Evolutionary conservation across 2,113 vertebrate species (phyloP), one percentile per base, ranked within the genome.

Genomic region (Psilopogon haemacephalus): DNA sequence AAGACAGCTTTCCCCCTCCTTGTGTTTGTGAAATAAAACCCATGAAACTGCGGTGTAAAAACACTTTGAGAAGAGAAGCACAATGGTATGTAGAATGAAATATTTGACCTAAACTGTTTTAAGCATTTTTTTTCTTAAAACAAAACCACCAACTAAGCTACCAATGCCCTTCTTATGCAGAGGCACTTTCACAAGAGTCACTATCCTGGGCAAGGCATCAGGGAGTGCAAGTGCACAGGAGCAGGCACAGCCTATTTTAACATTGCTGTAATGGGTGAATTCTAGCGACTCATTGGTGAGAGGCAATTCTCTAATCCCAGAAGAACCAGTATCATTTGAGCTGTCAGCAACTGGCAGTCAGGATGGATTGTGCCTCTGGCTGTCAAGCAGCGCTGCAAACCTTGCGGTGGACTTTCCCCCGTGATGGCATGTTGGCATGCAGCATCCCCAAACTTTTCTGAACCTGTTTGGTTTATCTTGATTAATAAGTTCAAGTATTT

Each of bases 401-500:
- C 77, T n/a, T 4, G n/a, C 2, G 1, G 30, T 42, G 75, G 68
- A 11, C 68, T 56, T 30, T 9, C 28, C 79, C 60, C 64, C 0
- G 2, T 58, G 69, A 17, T 0, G 32, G 75, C 89, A 44, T 5
- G 4, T 11, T 60, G 86, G 93, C 55, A 56, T 4, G 27, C 2
- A 11, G 60, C 18, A 37, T 12, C 40, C 79, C 72, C 85, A 88
- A 93, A 96, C 82, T 95, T 88, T 28, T 6, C 85, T 28, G 24
- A 81, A 88, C 69, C 77, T 80, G n/a, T 84, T 94, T 93, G 87
- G 16, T 72, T 92, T 94, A 67, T 81, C 68, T 95, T 86, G 91
- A 90, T 93, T 88, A 96, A 93, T 93, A 95, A 90, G 70, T 18
- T 79, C 63, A 97, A 95, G 96, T 90, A 95, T 97, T 97, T 83